These are phyloP conservation scores for Cotesia glomerata DNA, from an alignment of 1,140 invertebrate species.

Conservation along the genomic window DNA sequence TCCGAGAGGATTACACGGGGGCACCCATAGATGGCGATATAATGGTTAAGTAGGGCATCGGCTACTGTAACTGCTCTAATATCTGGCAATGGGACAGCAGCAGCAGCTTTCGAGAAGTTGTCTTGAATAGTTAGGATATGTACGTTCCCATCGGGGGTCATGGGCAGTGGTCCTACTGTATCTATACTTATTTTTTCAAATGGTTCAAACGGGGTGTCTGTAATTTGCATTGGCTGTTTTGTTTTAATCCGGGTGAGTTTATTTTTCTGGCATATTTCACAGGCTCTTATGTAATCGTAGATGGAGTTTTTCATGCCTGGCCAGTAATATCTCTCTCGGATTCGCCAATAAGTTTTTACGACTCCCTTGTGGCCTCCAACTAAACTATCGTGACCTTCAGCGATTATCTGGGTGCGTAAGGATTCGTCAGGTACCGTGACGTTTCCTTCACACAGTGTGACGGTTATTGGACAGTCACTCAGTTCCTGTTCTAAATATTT, in stretches of 20 bases:
- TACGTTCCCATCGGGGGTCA: not conserved
- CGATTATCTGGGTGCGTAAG: not conserved
- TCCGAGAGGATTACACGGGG: constrained; percentile 38
- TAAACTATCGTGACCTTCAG: not conserved
- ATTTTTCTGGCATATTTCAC: no score
- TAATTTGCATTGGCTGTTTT: constrained; percentile 13
- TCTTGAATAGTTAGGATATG: constrained; percentile 41
- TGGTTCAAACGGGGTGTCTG: not conserved
- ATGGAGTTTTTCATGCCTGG: not conserved
- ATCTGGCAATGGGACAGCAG: constrained; percentile 33
- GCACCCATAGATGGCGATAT: no score
- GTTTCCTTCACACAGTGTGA: not conserved
- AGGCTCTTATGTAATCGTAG: no score
- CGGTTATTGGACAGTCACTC: not conserved
- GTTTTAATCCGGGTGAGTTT: not conserved
- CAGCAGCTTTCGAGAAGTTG: constrained; percentile 43
- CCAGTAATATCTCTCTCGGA: not conserved
- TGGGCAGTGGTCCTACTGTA: constrained; percentile 15
- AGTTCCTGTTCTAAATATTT: not conserved
- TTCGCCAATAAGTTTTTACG: not conserved
- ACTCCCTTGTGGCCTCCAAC: not conserved
- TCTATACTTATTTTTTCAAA: constrained; percentile 28
- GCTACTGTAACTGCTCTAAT: constrained; percentile 38
- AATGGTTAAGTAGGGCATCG: constrained; percentile 23
- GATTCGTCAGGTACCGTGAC: not conserved